These are phyloP conservation scores for Bradynema listronoti DNA, from an alignment of 1,140 invertebrate species.

Conservation along the genomic window DNA sequence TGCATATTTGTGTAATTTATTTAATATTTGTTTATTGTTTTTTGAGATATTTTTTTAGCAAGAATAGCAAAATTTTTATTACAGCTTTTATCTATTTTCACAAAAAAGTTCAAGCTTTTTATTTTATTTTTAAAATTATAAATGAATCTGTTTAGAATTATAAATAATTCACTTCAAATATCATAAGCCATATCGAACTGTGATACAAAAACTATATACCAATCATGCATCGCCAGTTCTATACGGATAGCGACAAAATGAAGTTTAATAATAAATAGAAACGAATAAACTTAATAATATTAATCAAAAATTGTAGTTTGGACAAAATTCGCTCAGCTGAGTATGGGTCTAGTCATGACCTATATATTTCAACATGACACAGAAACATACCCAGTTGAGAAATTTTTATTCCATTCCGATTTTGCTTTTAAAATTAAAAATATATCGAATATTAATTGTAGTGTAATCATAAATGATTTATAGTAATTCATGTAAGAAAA, in stretches of 20 bases:
- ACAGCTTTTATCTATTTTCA: no score
- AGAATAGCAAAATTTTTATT: no score
- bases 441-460: no score
- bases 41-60: no score
- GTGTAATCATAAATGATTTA: no score
- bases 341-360: slow-evolving; percentile 39
- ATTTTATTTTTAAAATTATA: no score
- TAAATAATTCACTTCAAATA: background rate
- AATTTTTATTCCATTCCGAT: no score
- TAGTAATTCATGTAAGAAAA: no score
- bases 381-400: slow-evolving; percentile 13
- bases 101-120: no score
- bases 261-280: background rate
- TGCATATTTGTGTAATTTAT: no score
- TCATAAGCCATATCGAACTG: slow-evolving; percentile 37
- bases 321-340: slow-evolving; percentile 24
- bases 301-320: background rate
- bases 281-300: background rate
- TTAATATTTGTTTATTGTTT: no score
- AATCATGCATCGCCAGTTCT: slow-evolving; percentile 29
- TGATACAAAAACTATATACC: slow-evolving; percentile 19
- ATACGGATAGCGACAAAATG: slow-evolving; percentile 19
- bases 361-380: background rate
- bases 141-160: background rate
- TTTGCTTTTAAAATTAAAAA: no score